phyloP scores from a whole-genome alignment of 2,113 vertebrate species.

The Kobus ellipsiprymnus region DNA sequence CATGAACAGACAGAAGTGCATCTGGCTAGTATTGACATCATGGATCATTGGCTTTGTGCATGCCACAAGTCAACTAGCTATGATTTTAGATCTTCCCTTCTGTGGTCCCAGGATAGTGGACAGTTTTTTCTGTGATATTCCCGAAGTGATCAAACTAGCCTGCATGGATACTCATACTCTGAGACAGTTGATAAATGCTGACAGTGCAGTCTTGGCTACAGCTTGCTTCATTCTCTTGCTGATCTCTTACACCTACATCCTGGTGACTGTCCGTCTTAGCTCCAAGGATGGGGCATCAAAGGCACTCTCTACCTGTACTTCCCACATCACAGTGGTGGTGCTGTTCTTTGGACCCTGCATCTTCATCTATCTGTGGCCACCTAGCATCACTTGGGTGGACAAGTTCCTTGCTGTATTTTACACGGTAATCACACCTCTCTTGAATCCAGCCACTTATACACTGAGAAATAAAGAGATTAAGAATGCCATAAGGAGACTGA shows the following conservation, averaged over 20 bases:
- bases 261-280: no score
- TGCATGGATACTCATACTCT: no score
- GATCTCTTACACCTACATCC: no score
- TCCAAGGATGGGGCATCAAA: constrained; percentile 29
- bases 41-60: no score
- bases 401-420: constrained; percentile 65
- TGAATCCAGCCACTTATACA: constrained; percentile 66
- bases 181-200: no score
- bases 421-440: constrained; percentile 55
- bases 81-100: no score
- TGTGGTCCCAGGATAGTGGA: no score
- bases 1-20: background rate
- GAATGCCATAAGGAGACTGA: constrained; percentile 30
- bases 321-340: constrained; percentile 33
- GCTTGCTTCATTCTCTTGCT: no score
- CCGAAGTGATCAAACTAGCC: no score
- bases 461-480: constrained; percentile 68
- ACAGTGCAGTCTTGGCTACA: no score
- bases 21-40: background rate
- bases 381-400: constrained; percentile 31
- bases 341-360: constrained; percentile 29
- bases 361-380: constrained; percentile 52
- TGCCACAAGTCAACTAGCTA: no score
- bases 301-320: constrained; percentile 46
- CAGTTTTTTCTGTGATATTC: no score